Evolutionary conservation across 1,140 invertebrate species (phyloP).

Genomic region (Eumaeus atala): DNA sequence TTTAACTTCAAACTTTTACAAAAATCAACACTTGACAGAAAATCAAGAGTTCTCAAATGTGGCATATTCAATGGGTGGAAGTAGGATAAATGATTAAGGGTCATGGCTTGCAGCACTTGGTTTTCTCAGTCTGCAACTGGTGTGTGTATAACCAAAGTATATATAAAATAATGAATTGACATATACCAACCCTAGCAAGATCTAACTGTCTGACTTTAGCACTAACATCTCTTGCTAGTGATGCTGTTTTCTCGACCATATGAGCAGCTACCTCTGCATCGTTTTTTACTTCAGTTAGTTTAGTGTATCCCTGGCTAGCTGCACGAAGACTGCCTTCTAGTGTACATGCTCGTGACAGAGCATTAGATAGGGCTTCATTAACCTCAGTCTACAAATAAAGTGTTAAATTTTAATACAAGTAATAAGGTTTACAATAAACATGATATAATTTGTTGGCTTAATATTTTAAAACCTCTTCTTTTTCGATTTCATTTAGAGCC

Average conservation of each 20-base stretch:
- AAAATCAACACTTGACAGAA: no score
- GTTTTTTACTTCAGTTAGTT: constrained; percentile 55
- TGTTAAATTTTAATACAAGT: no score
- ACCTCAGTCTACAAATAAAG: constrained; percentile 44
- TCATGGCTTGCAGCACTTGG: no score
- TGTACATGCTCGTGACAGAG: constrained; percentile 45
- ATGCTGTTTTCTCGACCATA: constrained; percentile 91
- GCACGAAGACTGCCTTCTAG: constrained; percentile 57
- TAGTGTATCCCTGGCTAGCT: constrained; percentile 62
- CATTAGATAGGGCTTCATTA: constrained; percentile 49
- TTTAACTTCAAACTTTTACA: no score
- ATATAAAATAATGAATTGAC: background rate
- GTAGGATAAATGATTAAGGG: no score
- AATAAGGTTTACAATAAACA: background rate
- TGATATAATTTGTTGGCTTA: background rate
- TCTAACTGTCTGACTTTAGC: constrained; percentile 96
- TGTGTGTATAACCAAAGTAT: background rate
- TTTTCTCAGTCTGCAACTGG: no score
- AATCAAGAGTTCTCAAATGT: no score
- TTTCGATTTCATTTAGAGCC: constrained; percentile 59
- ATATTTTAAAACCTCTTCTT: constrained; percentile 49
- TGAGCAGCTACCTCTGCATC: constrained; percentile 76
- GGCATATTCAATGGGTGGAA: no score
- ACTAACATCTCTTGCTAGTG: constrained; percentile 94
- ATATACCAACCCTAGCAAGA: constrained; percentile 86